These are phyloP conservation scores for Sisyra terminalis DNA, from an alignment of 2,888 invertebrate genomes.

Conservation along the genomic window DNA sequence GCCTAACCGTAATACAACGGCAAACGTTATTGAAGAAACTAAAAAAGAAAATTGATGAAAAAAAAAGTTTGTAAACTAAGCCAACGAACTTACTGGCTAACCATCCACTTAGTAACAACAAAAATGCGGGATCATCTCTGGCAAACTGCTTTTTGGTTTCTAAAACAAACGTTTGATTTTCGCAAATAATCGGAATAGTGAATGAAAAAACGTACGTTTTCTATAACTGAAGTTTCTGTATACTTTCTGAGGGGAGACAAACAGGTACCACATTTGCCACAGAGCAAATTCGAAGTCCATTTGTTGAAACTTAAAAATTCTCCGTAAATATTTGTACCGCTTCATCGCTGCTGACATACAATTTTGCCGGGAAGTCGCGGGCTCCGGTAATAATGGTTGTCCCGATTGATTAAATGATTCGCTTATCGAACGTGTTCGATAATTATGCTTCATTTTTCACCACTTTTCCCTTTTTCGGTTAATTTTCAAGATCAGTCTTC, in stretches of 20 bases:
- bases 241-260: slow-evolving; percentile 89
- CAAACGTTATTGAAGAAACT: slow-evolving; percentile 85
- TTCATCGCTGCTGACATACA: slow-evolving; percentile 76
- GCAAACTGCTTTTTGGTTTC: slow-evolving; percentile 98
- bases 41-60: slow-evolving; percentile 29
- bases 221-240: slow-evolving; percentile 94
- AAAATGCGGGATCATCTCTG: slow-evolving; percentile 95
- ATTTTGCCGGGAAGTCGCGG: slow-evolving; percentile 44
- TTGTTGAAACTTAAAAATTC: slow-evolving; percentile 80
- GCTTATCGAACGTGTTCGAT: neutral
- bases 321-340: slow-evolving; percentile 69
- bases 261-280: slow-evolving; percentile 98
- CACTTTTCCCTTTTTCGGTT: neutral
- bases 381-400: slow-evolving; percentile 43
- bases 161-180: slow-evolving; percentile 27
- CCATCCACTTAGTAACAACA: slow-evolving; percentile 78
- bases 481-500: neutral
- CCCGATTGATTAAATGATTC: neutral
- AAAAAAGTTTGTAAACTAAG: too few relatives aligned
- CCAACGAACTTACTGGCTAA: slow-evolving; percentile 63
- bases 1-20: slow-evolving; percentile 55
- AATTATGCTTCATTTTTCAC: neutral
- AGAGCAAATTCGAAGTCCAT: slow-evolving; percentile 99
- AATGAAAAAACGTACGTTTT: slow-evolving; percentile 57
- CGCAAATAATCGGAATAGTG: neutral